Percentiles rank a stretch among this genome's conserved stretches.
These are phyloP conservation scores for Oryzias dopingdopingensis DNA, from an alignment of 2,797 vertebrate genomes.

Conservation along the genomic window DNA sequence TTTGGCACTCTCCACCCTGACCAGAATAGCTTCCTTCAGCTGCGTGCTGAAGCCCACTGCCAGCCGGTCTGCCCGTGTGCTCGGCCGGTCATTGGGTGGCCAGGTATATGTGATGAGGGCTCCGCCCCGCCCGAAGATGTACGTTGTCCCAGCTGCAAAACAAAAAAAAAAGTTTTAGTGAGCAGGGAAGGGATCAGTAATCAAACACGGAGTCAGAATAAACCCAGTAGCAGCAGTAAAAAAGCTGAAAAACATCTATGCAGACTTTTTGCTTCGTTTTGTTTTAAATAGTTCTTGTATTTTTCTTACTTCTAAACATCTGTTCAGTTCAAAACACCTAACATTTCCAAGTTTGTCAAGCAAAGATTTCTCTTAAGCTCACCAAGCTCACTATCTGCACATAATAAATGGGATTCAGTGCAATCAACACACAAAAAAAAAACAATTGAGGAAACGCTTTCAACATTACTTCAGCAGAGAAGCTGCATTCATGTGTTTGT, in stretches of 20 bases:
- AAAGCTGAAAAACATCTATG: not conserved
- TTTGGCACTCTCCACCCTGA: conserved; percentile 92
- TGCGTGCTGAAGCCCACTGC: conserved; percentile 96
- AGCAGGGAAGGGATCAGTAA: too few relatives aligned
- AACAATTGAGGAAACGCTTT: too few relatives aligned
- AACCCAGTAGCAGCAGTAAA: not conserved
- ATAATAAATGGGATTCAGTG: too few relatives aligned
- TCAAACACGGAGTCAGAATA: not conserved
- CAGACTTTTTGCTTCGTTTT: not conserved
- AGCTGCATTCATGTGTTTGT: too few relatives aligned
- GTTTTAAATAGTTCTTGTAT: not conserved
- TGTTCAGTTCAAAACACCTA: too few relatives aligned
- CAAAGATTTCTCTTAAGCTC: too few relatives aligned
- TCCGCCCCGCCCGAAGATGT: conserved; percentile 93
- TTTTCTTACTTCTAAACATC: not conserved
- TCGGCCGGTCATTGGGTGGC: conserved; percentile 95
- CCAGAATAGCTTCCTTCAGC: conserved; percentile 89
- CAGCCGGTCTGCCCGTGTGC: conserved; percentile 93
- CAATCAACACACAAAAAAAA: too few relatives aligned
- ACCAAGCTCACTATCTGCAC: too few relatives aligned
- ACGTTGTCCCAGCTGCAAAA: conserved; percentile 89
- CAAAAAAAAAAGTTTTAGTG: not conserved
- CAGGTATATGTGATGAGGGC: conserved; percentile 95
- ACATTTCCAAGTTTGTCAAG: too few relatives aligned
- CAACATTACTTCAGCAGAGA: too few relatives aligned